Percentiles rank a stretch among this genome's conserved stretches.
Evolutionary conservation across 35 echinoderm and acorn worm species (phyloP).

Genomic region (Ophiothrix spiculata): DNA sequence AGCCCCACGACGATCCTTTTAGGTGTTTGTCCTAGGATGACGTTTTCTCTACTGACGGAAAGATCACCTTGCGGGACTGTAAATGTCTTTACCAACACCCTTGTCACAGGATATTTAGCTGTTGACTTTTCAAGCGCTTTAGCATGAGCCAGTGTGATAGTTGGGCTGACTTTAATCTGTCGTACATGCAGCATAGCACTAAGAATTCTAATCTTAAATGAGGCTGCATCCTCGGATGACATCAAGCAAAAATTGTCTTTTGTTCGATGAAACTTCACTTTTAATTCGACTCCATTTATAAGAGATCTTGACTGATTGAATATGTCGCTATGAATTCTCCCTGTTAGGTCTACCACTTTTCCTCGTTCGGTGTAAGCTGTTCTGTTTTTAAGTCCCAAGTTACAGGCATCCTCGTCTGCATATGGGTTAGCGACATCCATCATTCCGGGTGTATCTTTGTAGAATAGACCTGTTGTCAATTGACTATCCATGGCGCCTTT

Average conservation of each 20-base stretch:
- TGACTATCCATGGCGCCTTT: conserved; percentile 30
- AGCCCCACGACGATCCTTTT: conserved; percentile 6
- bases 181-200: neutral
- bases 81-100: neutral
- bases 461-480: conserved; percentile 42
- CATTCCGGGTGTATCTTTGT: conserved; percentile 58
- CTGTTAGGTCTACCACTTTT: conserved; percentile 24
- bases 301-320: conserved; percentile 35
- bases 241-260: conserved; percentile 27
- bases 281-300: conserved; percentile 26
- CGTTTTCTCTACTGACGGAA: neutral
- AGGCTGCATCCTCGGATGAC: neutral
- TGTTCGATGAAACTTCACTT: conserved; percentile 13
- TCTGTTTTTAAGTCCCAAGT: conserved; percentile 42
- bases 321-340: conserved; percentile 19
- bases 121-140: conserved; percentile 32
- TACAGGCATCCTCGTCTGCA: neutral
- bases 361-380: neutral
- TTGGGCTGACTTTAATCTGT: conserved; percentile 6
- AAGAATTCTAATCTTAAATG: conserved; percentile 23
- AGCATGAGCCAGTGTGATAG: conserved; percentile 21
- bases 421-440: conserved; percentile 39
- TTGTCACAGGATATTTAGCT: conserved; percentile 22
- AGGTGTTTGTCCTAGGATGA: neutral
- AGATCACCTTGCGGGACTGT: neutral